A percentile compares a stretch with the other conserved stretches of the same genome.
phyloP scores from a whole-genome alignment of 2,888 invertebrate species.

The Eilema sororculum region DNA sequence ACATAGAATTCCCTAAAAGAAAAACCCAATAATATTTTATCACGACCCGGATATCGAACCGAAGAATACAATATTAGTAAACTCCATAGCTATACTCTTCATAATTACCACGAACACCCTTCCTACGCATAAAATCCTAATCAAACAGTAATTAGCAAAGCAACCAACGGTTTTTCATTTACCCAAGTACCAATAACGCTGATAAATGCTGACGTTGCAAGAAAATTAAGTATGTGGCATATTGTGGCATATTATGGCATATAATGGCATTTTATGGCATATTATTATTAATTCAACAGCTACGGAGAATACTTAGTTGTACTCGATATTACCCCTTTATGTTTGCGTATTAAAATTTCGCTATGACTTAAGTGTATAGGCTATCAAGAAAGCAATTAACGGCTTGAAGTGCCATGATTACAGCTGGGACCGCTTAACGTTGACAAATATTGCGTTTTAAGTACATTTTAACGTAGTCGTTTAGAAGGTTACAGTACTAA shows the following conservation, averaged over 20 bases:
- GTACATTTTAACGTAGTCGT: slow-evolving; percentile 13
- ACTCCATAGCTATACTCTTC: not conserved
- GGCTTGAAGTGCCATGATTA: slow-evolving; percentile 27
- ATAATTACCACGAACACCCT: not conserved
- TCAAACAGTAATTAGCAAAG: slow-evolving; percentile 17
- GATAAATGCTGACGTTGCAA: slow-evolving; percentile 14
- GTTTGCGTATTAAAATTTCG: slow-evolving; percentile 39
- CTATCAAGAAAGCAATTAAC: slow-evolving; percentile 39
- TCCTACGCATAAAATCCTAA: slow-evolving; percentile 12
- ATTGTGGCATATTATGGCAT: slow-evolving; percentile 16
- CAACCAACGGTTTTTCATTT: slow-evolving; percentile 13
- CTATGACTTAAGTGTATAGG: slow-evolving; percentile 26
- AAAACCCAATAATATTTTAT: not conserved
- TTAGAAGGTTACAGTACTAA: not conserved
- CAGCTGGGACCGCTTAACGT: slow-evolving; percentile 9
- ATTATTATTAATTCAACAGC: not conserved
- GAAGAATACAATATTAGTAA: not conserved
- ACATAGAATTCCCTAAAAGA: not conserved
- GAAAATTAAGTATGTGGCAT: slow-evolving; percentile 25
- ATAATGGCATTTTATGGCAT: not conserved
- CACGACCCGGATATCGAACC: not conserved
- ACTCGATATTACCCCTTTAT: slow-evolving; percentile 30
- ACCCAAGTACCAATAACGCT: slow-evolving; percentile 6
- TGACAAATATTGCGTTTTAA: slow-evolving; percentile 17
- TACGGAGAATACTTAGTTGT: slow-evolving; percentile 30